These are phyloP conservation scores for Cyanoliseus patagonus DNA, from an alignment of 2,113 vertebrate species.

Conservation along the genomic window DNA sequence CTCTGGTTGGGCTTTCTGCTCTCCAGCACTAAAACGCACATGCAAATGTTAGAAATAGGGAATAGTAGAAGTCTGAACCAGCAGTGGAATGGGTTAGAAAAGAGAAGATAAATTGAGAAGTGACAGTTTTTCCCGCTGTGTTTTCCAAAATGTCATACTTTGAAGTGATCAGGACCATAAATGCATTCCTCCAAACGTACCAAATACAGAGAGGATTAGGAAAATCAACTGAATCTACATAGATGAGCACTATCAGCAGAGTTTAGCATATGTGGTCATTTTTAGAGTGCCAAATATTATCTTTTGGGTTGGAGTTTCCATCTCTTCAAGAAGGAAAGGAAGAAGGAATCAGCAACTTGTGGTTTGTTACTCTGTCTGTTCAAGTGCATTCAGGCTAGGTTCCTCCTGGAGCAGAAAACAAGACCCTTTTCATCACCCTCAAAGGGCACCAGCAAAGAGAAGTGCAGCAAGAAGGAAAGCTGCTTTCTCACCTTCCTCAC, in stretches of 20 bases:
- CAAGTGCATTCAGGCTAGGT: rapidly evolving
- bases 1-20: background rate
- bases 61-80: background rate
- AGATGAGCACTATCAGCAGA: background rate
- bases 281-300: background rate
- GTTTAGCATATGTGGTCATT: rapidly evolving
- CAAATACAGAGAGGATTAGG: background rate
- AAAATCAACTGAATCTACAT: background rate
- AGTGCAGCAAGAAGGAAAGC: background rate
- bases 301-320: background rate
- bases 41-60: background rate
- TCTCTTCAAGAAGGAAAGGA: background rate
- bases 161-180: background rate
- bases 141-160: background rate
- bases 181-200: background rate
- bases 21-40: background rate
- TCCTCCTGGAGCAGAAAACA: background rate
- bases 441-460: background rate
- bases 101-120: background rate
- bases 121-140: rapidly evolving
- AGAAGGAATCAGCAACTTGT: background rate
- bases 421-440: background rate
- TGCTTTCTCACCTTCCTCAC: background rate
- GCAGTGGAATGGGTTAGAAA: background rate
- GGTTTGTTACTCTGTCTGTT: background rate